Percentiles rank a stretch among this genome's conserved stretches.
These are phyloP conservation scores for Zelleria hepariella DNA, from an alignment of 2,888 invertebrate genomes.

Conservation along the genomic window DNA sequence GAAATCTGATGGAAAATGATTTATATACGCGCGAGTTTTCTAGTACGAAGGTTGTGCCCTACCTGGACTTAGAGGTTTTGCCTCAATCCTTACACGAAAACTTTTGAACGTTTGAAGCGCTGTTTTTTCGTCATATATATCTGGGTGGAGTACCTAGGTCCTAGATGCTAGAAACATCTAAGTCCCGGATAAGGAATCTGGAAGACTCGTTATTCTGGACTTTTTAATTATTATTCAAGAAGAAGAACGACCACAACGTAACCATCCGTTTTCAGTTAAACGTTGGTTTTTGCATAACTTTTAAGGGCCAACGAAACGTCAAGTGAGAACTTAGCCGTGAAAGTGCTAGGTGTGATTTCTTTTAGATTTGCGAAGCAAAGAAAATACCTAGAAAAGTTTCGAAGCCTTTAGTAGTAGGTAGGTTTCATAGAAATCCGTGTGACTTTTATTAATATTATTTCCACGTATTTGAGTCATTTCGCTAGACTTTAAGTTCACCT, in stretches of 20 bases:
- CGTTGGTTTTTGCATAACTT: too few relatives aligned
- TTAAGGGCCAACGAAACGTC: neutral
- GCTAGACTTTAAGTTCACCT: too few relatives aligned
- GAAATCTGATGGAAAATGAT: constrained; percentile 1
- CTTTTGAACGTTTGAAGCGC: too few relatives aligned
- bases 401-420: neutral
- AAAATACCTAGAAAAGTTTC: neutral
- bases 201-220: too few relatives aligned
- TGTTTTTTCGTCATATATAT: too few relatives aligned
- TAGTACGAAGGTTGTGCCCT: neutral
- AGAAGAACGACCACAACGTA: too few relatives aligned
- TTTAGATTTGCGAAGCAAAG: neutral
- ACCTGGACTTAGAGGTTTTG: neutral
- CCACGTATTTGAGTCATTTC: too few relatives aligned
- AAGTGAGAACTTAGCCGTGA: neutral
- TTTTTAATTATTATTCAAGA: too few relatives aligned
- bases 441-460: neutral
- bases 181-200: too few relatives aligned
- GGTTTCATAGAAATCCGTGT: neutral
- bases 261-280: too few relatives aligned
- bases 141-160: too few relatives aligned
- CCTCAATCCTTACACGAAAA: neutral
- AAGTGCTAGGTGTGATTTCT: neutral
- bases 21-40: neutral
- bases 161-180: too few relatives aligned